Evolutionary conservation across 2,888 invertebrate species (phyloP), one percentile per base, ranked within the genome.

Genomic region (Chrysodeixis includens): DNA sequence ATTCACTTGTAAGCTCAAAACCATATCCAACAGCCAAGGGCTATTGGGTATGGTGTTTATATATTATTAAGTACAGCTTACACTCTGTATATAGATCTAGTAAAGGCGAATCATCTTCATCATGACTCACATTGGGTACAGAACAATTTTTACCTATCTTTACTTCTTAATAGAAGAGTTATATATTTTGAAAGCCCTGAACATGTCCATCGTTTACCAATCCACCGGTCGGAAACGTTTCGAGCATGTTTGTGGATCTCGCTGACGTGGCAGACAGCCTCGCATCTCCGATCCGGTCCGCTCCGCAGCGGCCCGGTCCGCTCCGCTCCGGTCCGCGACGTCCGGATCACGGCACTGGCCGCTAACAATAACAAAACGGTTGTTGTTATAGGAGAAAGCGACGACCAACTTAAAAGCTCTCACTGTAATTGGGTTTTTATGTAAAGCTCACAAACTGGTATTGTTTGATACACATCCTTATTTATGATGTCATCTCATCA

Each of bases 321-420:
- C 30, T 26, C 56, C n/a, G 53, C 18, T 20, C 1, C 56, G 46
- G 71, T 14, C n/a, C 63, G 56, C 60, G 72, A 57, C 46, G 56
- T 51, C 40, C 20, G 18, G 20, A 49, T 14, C 51, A 32, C n/a
- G n/a, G n/a, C 40, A 46, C 10, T 49, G 30, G 20, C 58, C 76
- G 59, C 60, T 60, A 59, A 77, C 73, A 73, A 73, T 14, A 73
- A 73, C 78, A 73, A 56, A 53, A 10, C 61, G 61, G 22, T 59
- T 73, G 78, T 73, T 73, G 53, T 73, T 73, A 53, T 66, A 77
- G 59, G 73, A 73, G 78, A 66, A 56, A 62, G 74, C 73, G 53
- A 26, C n/a, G 49, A 44, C 44, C n/a, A 35, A 26, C 60, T 58
- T 46, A 20, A 62, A 20, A 49, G 46, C 18, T 49, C 6, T 49